phyloP scores from a whole-genome alignment of 1,140 invertebrate species.

The Tetramorium parvispinum region DNA sequence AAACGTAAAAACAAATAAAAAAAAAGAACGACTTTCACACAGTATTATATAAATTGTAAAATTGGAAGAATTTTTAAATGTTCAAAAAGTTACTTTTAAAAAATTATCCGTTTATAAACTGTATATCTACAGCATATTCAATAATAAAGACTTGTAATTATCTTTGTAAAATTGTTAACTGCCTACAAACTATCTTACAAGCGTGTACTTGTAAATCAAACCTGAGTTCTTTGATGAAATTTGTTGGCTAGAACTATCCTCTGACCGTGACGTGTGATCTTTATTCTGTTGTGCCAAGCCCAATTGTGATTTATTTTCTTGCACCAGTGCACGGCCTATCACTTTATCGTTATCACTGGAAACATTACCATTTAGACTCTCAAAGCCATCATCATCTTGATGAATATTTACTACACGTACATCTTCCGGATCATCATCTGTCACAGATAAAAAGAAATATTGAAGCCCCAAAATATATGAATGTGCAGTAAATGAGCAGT shows the following conservation, averaged over 20 bases:
- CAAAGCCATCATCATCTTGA: slow-evolving; percentile 93
- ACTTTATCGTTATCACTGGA: slow-evolving; percentile 89
- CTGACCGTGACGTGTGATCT: slow-evolving; percentile 35
- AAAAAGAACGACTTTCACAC: neutral
- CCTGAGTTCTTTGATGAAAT: slow-evolving; percentile 65
- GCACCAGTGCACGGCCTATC: neutral
- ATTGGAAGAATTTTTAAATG: slow-evolving; percentile 10
- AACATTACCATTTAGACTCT: slow-evolving; percentile 93
- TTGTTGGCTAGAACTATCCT: slow-evolving; percentile 51
- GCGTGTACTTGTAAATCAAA: slow-evolving; percentile 63
- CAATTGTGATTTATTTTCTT: slow-evolving; percentile 40
- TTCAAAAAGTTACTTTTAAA: slow-evolving; percentile 2
- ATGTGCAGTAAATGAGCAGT: neutral
- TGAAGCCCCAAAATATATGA: neutral
- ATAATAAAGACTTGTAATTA: neutral
- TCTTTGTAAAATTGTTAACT: neutral
- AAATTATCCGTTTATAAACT: neutral
- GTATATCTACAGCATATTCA: neutral
- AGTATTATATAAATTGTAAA: neutral
- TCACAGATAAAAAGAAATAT: slow-evolving; percentile 14
- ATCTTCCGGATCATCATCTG: slow-evolving; percentile 68
- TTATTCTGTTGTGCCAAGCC: slow-evolving; percentile 41
- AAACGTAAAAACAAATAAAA: slow-evolving; percentile 50
- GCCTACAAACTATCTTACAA: slow-evolving; percentile 18
- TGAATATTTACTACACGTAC: slow-evolving; percentile 75